These are phyloP conservation scores for Oscheius sp. DNA, from an alignment of 2,888 invertebrate genomes.

Conservation along the genomic window DNA sequence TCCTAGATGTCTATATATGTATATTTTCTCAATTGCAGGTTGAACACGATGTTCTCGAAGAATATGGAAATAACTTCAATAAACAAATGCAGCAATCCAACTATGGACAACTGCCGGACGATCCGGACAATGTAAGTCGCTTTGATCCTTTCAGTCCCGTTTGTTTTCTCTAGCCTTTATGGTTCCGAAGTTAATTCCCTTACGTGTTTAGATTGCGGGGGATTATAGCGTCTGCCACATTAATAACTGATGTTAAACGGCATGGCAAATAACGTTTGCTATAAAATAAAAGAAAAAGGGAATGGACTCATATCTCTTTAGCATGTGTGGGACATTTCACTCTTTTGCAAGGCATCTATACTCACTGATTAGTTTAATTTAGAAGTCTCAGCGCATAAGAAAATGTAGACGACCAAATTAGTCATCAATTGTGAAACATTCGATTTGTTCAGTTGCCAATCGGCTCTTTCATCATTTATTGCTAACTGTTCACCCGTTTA, in stretches of 20 bases:
- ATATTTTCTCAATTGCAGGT: constrained; percentile 27
- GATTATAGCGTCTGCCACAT: constrained; percentile 20
- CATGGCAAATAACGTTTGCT: constrained; percentile 14
- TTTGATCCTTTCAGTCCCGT: not conserved
- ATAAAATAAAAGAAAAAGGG: constrained; percentile 19
- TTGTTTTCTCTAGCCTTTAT: not conserved
- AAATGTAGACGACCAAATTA: not conserved
- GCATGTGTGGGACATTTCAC: not conserved
- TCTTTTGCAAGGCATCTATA: not conserved
- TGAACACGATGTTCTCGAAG: constrained; percentile 32
- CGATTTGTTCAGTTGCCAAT: constrained; percentile 16
- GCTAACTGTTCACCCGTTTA: too few relatives aligned
- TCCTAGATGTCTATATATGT: too few relatives aligned
- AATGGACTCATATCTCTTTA: not conserved
- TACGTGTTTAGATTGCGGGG: constrained; percentile 24
- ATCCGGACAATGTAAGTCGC: constrained; percentile 39
- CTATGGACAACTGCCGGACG: constrained; percentile 40
- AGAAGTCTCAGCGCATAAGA: too few relatives aligned
- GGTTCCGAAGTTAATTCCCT: not conserved
- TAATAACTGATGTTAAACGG: constrained; percentile 18
- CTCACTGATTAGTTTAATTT: too few relatives aligned
- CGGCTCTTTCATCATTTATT: too few relatives aligned
- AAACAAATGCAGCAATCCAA: constrained; percentile 48
- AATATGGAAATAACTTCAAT: constrained; percentile 35
- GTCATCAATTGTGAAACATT: constrained; percentile 23